Evolutionary conservation across 35 echinoderm and acorn worm species (phyloP).

Genomic region (Amphiura filiformis): DNA sequence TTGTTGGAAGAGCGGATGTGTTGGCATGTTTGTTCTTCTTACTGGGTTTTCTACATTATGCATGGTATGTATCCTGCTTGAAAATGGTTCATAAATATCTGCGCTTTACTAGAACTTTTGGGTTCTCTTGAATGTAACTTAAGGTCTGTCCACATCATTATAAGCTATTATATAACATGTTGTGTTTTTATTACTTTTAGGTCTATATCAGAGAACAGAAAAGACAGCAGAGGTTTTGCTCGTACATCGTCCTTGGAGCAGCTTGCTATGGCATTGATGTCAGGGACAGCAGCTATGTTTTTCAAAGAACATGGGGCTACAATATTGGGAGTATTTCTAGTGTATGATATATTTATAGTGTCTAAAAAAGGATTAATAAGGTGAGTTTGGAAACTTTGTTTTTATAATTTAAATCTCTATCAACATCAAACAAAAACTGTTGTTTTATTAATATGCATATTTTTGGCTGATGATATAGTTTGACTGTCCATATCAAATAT

Average conservation of each 20-base stretch:
- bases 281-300: too few relatives aligned
- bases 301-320: conserved; percentile 83
- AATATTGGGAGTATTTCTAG: conserved; percentile 54
- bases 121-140: too few relatives aligned
- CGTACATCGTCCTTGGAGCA: conserved; percentile 29
- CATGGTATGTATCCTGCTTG: conserved; percentile 47
- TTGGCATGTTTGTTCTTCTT: conserved; percentile 85
- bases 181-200: background rate
- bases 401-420: too few relatives aligned
- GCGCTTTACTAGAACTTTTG: too few relatives aligned
- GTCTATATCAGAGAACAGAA: background rate
- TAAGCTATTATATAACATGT: too few relatives aligned
- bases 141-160: too few relatives aligned
- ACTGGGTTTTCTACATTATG: conserved; percentile 63
- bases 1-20: conserved; percentile 92
- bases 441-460: too few relatives aligned
- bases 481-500: too few relatives aligned
- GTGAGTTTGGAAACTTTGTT: too few relatives aligned
- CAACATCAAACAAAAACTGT: too few relatives aligned
- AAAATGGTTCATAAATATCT: too few relatives aligned
- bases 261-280: background rate
- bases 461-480: too few relatives aligned
- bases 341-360: conserved; percentile 65
- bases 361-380: conserved; percentile 25
- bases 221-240: background rate